phyloP scores from a whole-genome alignment of 2,888 invertebrate genomes.

The Thera obeliscata region DNA sequence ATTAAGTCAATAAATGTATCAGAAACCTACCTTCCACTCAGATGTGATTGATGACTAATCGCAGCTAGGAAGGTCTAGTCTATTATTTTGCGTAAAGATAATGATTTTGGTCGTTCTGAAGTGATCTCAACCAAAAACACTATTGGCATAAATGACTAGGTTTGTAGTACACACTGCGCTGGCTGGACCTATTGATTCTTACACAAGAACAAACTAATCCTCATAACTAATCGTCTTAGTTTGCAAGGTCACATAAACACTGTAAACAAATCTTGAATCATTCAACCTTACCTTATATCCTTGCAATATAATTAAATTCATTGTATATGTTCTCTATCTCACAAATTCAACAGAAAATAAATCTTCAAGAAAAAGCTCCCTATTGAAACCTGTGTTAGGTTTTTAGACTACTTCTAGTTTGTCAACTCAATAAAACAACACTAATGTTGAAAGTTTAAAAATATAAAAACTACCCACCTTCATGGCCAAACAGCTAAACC shows the following conservation, averaged over 20 bases:
- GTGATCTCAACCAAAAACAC: constrained; percentile 20
- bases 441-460: too few relatives aligned
- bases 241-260: constrained; percentile 4
- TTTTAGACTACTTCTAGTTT: too few relatives aligned
- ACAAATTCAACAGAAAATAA: too few relatives aligned
- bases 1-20: neutral
- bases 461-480: too few relatives aligned
- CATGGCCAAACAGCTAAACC: too few relatives aligned
- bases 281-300: too few relatives aligned
- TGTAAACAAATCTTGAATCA: neutral
- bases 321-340: too few relatives aligned
- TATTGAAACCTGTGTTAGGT: too few relatives aligned
- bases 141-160: neutral
- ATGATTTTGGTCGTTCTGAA: constrained; percentile 33
- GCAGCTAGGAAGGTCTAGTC: constrained; percentile 51
- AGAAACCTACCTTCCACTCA: constrained; percentile 46
- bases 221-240: neutral
- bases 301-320: too few relatives aligned
- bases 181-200: neutral
- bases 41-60: constrained; percentile 74
- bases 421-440: too few relatives aligned
- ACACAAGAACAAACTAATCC: neutral
- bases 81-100: constrained; percentile 43
- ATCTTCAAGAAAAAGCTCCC: too few relatives aligned
- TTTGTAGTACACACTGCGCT: too few relatives aligned